Base-by-base conservation (phyloP, 2,797 vertebrate species). In the Ambastaia sidthimunki region DNA sequence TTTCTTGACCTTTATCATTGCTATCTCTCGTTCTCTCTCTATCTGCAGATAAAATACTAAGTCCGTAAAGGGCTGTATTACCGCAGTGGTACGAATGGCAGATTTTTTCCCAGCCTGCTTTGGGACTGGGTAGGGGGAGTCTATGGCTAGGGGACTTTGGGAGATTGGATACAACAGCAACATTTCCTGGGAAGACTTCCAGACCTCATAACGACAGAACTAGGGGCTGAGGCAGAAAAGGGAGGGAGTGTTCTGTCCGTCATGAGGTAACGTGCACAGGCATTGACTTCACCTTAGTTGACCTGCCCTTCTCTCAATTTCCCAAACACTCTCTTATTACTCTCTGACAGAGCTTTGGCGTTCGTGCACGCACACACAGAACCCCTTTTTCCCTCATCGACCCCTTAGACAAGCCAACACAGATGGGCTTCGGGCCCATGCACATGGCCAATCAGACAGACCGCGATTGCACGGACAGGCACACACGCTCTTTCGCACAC, bases 101-200 rank as follows among this genome's bases (percentile, higher is more conserved):
- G 86, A 87, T 85, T 81, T 84, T 67, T 86, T 87, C 86, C 84
- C 86, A 87, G 86, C 62, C 81, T 84, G 79, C 80, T 83, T 81
- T 85, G 84, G 78, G 84, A 85, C 81, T 71, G 82, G 73, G 80
- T 59, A 80, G 81, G 79, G 63, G 77, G 69, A 73, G 73, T 57
- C 52, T 74, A 62, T 59, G 81, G 76, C 75, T 78, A 31, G 81
- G 78, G 83, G 78, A 84, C 83, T 80, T 79, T 81, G 81, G 82
- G 78, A 81, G 79, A 84, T 73, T 63, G 76, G 67, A 82, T 82
- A 76, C 77, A 79, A 84, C 75, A 78, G 82, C 84, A 82, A 70
- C 60, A 62, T 81, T 85, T 85, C 78, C 84, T 83, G 84, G 84
- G 84, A 85, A 87, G 84, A 82, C 71, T 23, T 82, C 80, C 80